Percentiles rank a stretch among this genome's conserved stretches.
Conservation (phyloP, 2,888 invertebrate species). For the Drosophila kambysellisi region DNA sequence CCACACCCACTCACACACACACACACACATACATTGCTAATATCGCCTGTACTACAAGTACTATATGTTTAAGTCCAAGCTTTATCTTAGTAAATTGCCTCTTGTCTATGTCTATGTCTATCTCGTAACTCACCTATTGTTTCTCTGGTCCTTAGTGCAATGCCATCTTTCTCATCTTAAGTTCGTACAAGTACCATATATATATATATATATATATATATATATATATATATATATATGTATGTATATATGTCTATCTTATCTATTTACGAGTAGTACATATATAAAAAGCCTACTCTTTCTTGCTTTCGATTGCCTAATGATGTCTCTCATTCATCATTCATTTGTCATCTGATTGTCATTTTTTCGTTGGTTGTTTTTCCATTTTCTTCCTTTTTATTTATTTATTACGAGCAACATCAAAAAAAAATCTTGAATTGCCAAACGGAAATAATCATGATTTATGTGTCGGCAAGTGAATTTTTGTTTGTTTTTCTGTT, state of each 20-base stretch:
- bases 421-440: conserved; percentile 22
- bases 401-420: conserved; percentile 24
- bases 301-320: conserved; percentile 38
- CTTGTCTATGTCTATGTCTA: conserved; percentile 52
- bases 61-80: conserved; percentile 37
- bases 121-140: conserved; percentile 22
- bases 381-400: conserved; percentile 12
- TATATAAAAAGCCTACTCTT: conserved; percentile 25
- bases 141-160: conserved; percentile 39
- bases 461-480: conserved; percentile 36
- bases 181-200: conserved; percentile 19
- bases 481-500: conserved; percentile 17
- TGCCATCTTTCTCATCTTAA: conserved; percentile 19
- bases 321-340: conserved; percentile 53
- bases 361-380: conserved; percentile 25
- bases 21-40: conserved; percentile 49
- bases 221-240: not conserved
- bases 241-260: conserved; percentile 13
- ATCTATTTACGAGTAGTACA: conserved; percentile 8
- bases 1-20: conserved; percentile 23
- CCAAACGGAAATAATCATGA: conserved; percentile 26
- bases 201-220: not conserved
- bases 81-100: conserved; percentile 43
- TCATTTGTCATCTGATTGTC: conserved; percentile 47
- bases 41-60: conserved; percentile 36